Conservation (phyloP, 2,888 invertebrate species). For the Thereva unica region DNA sequence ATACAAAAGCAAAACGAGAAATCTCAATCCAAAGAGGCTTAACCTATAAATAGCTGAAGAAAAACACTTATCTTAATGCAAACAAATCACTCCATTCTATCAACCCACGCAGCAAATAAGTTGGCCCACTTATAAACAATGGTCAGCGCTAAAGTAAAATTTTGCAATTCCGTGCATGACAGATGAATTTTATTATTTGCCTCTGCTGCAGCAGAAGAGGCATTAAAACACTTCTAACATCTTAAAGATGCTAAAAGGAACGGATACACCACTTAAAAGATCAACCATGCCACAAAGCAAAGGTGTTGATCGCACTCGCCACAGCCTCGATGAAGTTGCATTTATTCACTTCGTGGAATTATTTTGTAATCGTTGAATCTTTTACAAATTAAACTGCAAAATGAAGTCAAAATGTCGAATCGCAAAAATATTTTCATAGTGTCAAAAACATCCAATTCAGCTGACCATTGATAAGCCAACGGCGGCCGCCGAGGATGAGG, state of each 20-base stretch:
- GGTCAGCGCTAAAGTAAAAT: constrained; percentile 6
- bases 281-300: constrained; percentile 2
- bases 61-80: no score
- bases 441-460: constrained; percentile 25
- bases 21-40: no score
- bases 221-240: no score
- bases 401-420: background rate
- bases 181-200: constrained; percentile 16
- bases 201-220: constrained; percentile 2
- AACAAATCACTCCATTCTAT: no score
- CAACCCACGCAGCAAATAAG: no score
- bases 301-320: constrained; percentile 4
- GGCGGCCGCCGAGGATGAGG: constrained; percentile 9
- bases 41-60: no score
- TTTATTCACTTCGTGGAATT: constrained; percentile 5
- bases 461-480: constrained; percentile 2
- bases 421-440: constrained; percentile 16
- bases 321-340: constrained; percentile 1
- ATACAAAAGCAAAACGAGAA: no score
- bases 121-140: constrained; percentile 8
- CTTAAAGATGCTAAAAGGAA: no score
- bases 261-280: no score
- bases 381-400: constrained; percentile 23
- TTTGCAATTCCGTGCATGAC: constrained; percentile 15
- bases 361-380: constrained; percentile 19